Evolutionary conservation across 2,888 invertebrate genomes (phyloP), one percentile per base, ranked within the genome.

Genomic region (Elmis aenea): DNA sequence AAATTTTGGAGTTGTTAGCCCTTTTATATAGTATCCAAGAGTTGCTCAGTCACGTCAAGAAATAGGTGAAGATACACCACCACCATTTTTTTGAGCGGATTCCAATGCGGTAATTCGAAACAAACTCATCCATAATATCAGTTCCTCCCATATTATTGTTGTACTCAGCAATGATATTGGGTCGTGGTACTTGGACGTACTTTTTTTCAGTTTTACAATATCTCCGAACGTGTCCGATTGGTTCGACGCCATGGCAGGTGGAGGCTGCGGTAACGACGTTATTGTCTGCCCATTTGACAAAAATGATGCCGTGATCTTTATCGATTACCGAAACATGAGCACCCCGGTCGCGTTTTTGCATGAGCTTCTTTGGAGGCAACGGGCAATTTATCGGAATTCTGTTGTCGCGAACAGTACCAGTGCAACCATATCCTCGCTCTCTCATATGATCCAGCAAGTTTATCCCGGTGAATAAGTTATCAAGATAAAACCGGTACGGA

Each of bases 281-380:
- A 36, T 53, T 53, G 36, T 55, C 51, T 10, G 42, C 13, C 49
- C 45, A 54, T 33, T 36, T 44, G 8, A 42, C 31, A 25, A 52
- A 31, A 33, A 51, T 35, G 15, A 45, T 32, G 8, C 36, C 45
- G 32, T 38, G 26, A 9, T 38, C 34, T 21, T 26, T 39, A 26
- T 48, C 39, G 9, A 39, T 20, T 1, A 16, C 23, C 2, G 34
- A 44, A 15, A 3, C n/a, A 22, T n/a, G n/a, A n/a, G n/a, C n/a
- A n/a, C n/a, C n/a, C n/a, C n/a, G n/a, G n/a, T n/a, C n/a, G n/a
- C n/a, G n/a, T n/a, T n/a, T n/a, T n/a, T n/a, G n/a, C n/a, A n/a
- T n/a, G n/a, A n/a, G 26, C n/a, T n/a, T n/a, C n/a, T n/a, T n/a
- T n/a, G n/a, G n/a, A n/a, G n/a, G n/a, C n/a, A n/a, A n/a, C n/a